A percentile compares a stretch with the other conserved stretches of the same genome.
These are phyloP conservation scores for Barypeithes pellucidus DNA, from an alignment of 2,888 invertebrate genomes.

Conservation along the genomic window DNA sequence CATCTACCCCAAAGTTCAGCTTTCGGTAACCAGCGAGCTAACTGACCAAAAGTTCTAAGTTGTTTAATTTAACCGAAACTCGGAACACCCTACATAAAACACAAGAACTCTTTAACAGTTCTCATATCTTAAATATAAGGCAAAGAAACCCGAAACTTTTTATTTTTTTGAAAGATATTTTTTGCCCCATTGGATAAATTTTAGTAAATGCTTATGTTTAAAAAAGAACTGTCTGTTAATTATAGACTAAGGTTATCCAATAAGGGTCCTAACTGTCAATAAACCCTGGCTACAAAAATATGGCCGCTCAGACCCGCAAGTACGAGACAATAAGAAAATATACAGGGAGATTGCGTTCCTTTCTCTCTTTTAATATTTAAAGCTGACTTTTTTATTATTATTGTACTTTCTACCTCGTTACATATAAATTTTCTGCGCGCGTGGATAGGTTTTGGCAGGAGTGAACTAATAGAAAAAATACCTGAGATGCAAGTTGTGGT, in stretches of 20 bases:
- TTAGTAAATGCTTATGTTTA: neutral
- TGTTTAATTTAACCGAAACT: slow-evolving; percentile 12
- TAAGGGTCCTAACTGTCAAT: slow-evolving; percentile 35
- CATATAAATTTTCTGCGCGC: slow-evolving; percentile 51
- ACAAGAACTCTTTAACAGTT: slow-evolving; percentile 6
- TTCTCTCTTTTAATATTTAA: slow-evolving; percentile 41
- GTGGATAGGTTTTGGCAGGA: slow-evolving; percentile 48
- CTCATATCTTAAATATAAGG: slow-evolving; percentile 26
- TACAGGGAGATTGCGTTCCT: slow-evolving; percentile 32
- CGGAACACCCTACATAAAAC: slow-evolving; percentile 8
- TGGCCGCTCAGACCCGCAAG: slow-evolving; percentile 59
- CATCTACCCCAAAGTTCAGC: slow-evolving; percentile 21
- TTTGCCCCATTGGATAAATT: slow-evolving; percentile 1
- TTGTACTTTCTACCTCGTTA: slow-evolving; percentile 66
- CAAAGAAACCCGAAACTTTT: slow-evolving; percentile 13
- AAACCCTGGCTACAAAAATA: slow-evolving; percentile 60
- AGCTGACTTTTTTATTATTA: slow-evolving; percentile 59
- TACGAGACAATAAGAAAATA: slow-evolving; percentile 48
- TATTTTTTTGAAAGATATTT: slow-evolving; percentile 10
- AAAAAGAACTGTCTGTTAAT: neutral
- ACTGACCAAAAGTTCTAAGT: slow-evolving; percentile 17
- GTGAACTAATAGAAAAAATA: slow-evolving; percentile 25
- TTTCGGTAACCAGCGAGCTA: slow-evolving; percentile 20
- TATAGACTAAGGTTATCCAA: slow-evolving; percentile 1
- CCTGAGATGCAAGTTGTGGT: slow-evolving; percentile 1